Conservation (phyloP, 2,888 invertebrate genomes). For the Ischnus inquisitorius region DNA sequence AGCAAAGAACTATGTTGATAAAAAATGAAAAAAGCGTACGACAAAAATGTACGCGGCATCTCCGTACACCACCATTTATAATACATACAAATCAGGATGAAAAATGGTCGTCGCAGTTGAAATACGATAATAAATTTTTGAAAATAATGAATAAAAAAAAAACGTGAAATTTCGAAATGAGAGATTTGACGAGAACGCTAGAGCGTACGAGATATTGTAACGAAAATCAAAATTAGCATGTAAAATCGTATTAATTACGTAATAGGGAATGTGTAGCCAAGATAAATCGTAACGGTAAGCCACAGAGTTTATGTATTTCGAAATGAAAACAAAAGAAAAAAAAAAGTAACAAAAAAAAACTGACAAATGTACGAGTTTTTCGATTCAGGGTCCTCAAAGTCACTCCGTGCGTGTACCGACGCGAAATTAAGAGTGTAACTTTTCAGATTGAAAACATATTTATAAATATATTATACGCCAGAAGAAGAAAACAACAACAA, state of each 20-base stretch:
- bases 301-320: constrained; percentile 72
- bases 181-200: constrained; percentile 4
- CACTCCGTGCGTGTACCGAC: constrained; percentile 53
- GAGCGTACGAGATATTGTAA: constrained; percentile 60
- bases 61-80: constrained; percentile 53
- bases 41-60: constrained; percentile 34
- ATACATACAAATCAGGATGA: constrained; percentile 40
- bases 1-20: constrained; percentile 33
- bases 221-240: constrained; percentile 73
- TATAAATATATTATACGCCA: constrained; percentile 56
- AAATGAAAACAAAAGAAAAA: constrained; percentile 36
- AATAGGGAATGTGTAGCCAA: constrained; percentile 53
- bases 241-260: constrained; percentile 67
- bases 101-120: constrained; percentile 46
- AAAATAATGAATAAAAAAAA: neutral
- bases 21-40: constrained; percentile 34
- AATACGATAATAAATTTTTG: constrained; percentile 38
- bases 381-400: constrained; percentile 70
- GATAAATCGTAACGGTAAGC: constrained; percentile 56
- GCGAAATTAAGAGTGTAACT: constrained; percentile 55
- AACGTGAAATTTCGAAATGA: constrained; percentile 20
- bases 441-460: constrained; percentile 52
- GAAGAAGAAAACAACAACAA: constrained; percentile 31
- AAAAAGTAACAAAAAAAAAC: constrained; percentile 18
- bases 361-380: constrained; percentile 56